Percentiles rank a stretch among this genome's conserved stretches.
phyloP scores from a whole-genome alignment of 2,797 vertebrate species.

The Xenops minutus region DNA sequence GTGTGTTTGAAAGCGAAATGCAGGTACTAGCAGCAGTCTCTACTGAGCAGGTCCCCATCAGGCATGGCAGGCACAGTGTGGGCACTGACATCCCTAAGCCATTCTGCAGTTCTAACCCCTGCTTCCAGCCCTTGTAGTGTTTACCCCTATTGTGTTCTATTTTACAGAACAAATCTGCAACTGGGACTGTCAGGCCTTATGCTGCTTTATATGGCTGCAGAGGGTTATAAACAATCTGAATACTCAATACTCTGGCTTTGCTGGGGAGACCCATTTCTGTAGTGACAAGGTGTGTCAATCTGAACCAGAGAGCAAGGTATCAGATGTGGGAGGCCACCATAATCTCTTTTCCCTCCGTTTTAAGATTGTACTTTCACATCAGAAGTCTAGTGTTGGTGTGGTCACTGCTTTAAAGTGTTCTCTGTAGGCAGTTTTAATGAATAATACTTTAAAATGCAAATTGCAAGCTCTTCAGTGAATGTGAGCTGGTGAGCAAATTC shows the following conservation, averaged over 20 bases:
- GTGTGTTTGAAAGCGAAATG: neutral
- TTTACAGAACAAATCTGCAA: neutral
- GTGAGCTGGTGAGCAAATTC: neutral
- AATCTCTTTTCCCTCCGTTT: neutral
- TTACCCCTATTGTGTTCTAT: neutral
- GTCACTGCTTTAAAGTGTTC: neutral
- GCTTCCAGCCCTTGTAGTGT: neutral
- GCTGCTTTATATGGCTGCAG: neutral
- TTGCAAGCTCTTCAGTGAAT: neutral
- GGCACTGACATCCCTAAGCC: neutral
- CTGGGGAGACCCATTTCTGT: neutral
- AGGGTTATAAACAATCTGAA: neutral
- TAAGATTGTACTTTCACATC: neutral
- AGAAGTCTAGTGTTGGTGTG: neutral
- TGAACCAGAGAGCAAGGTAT: neutral
- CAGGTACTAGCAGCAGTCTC: neutral
- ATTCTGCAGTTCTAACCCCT: neutral
- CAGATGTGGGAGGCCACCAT: neutral
- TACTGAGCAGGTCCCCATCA: neutral
- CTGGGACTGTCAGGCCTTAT: neutral
- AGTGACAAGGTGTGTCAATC: neutral
- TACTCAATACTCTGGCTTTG: neutral
- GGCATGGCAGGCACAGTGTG: neutral
- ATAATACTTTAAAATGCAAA: neutral
- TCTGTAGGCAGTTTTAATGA: neutral